Percentiles rank a stretch among this genome's conserved stretches.
Conservation (phyloP, 64 coral and sea anemone genomes). For the Acropora tenuis region DNA sequence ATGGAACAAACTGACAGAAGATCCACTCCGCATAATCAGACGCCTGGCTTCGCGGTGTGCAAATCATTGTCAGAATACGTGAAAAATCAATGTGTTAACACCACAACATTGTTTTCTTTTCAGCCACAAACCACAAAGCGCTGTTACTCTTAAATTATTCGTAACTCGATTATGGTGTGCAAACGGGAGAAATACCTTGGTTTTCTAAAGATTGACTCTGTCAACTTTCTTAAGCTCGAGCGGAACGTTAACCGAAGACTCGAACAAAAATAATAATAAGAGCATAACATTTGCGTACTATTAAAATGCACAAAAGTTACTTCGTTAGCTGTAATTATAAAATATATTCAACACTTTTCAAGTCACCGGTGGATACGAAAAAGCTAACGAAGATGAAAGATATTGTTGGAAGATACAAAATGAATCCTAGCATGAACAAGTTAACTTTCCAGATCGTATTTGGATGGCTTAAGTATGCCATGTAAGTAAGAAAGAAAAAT, state of each 20-base stretch:
- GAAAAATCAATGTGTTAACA: neutral
- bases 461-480: neutral
- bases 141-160: slow-evolving; percentile 48
- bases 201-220: neutral
- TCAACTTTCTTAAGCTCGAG: neutral
- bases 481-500: slow-evolving; percentile 23
- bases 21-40: neutral
- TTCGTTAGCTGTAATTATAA: neutral
- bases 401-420: neutral
- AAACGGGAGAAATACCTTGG: neutral
- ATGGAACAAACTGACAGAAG: neutral
- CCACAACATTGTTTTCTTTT: neutral
- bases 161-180: neutral
- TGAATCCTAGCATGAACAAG: neutral
- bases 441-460: neutral
- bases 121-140: slow-evolving; percentile 26
- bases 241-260: neutral
- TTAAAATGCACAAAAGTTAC: slow-evolving; percentile 11
- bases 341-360: neutral
- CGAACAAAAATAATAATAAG: neutral
- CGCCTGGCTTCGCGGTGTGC: neutral
- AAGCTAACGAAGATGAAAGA: neutral
- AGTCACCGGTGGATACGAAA: neutral
- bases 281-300: neutral
- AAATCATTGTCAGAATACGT: neutral